Percentiles rank a stretch among this genome's conserved stretches.
Evolutionary conservation across 2,797 vertebrate species (phyloP).

Genomic region (Sebastes variabilis): DNA sequence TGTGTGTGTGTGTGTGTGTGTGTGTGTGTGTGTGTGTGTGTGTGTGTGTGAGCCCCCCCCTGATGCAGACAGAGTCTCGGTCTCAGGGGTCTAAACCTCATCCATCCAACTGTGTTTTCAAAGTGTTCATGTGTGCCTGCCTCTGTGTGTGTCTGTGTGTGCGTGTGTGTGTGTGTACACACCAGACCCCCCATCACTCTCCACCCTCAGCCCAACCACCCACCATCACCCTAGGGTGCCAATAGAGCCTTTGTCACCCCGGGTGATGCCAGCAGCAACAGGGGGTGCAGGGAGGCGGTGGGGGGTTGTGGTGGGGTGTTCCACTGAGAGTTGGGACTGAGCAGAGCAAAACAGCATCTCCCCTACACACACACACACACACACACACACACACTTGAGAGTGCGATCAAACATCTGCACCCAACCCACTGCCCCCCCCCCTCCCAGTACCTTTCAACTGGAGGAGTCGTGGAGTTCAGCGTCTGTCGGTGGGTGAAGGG

Average conservation of each 20-base stretch:
- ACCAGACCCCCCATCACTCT: neutral
- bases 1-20: too few relatives aligned
- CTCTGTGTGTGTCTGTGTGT: neutral
- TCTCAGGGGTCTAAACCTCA: constrained; percentile 38
- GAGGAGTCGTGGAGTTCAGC: neutral
- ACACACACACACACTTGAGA: constrained; percentile 32
- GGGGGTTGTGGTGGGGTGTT: neutral
- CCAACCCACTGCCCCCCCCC: constrained; percentile 21
- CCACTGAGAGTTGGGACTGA: constrained; percentile 51
- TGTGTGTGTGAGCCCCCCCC: neutral
- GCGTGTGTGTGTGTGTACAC: neutral
- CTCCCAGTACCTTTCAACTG: constrained; percentile 14
- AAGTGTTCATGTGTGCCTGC: neutral
- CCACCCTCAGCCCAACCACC: neutral
- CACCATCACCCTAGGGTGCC: constrained; percentile 55
- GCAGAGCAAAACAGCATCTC: constrained; percentile 46
- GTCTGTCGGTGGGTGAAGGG: neutral
- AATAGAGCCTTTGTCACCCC: constrained; percentile 64
- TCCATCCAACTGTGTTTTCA: constrained; percentile 8
- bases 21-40: too few relatives aligned
- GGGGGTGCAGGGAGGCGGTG: constrained; percentile 1
- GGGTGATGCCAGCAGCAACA: constrained; percentile 74
- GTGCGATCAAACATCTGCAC: constrained; percentile 46
- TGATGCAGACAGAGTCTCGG: constrained; percentile 22
- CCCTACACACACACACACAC: constrained; percentile 1